Evolutionary conservation across 2,888 invertebrate species (phyloP).

Genomic region (Smittia sp.): DNA sequence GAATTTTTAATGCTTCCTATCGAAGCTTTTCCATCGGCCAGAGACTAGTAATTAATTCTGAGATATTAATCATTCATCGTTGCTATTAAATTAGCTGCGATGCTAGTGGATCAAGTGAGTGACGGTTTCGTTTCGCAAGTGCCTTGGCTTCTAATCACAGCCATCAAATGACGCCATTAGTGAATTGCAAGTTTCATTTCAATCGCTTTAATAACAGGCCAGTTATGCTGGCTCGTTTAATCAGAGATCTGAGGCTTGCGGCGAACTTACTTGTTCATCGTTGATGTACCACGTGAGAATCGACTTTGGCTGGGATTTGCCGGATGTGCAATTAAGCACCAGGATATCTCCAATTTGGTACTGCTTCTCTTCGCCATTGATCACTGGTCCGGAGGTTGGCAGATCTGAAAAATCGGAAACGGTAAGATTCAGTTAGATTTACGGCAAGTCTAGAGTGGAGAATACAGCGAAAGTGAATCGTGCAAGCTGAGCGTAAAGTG

Average conservation of each 20-base stretch:
- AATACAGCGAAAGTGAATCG: too few relatives aligned
- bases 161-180: neutral
- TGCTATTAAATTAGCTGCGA: slow-evolving; percentile 31
- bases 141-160: neutral
- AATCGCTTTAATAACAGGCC: too few relatives aligned
- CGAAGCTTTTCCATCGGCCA: neutral
- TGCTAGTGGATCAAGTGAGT: neutral
- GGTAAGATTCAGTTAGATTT: neutral
- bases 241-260: too few relatives aligned
- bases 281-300: slow-evolving; percentile 76
- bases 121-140: neutral
- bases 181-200: neutral
- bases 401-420: slow-evolving; percentile 55
- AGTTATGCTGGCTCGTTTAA: too few relatives aligned
- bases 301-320: slow-evolving; percentile 72
- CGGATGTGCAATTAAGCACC: slow-evolving; percentile 73
- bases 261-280: slow-evolving; percentile 65
- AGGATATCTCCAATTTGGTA: slow-evolving; percentile 72
- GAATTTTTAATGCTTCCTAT: neutral
- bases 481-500: neutral
- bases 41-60: slow-evolving; percentile 34
- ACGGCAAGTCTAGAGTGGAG: neutral
- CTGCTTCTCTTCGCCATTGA: slow-evolving; percentile 69
- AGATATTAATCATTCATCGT: slow-evolving; percentile 33
- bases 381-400: slow-evolving; percentile 70